Conservation (phyloP, 1,140 invertebrate genomes). For the Pollicipes pollicipes region DNA sequence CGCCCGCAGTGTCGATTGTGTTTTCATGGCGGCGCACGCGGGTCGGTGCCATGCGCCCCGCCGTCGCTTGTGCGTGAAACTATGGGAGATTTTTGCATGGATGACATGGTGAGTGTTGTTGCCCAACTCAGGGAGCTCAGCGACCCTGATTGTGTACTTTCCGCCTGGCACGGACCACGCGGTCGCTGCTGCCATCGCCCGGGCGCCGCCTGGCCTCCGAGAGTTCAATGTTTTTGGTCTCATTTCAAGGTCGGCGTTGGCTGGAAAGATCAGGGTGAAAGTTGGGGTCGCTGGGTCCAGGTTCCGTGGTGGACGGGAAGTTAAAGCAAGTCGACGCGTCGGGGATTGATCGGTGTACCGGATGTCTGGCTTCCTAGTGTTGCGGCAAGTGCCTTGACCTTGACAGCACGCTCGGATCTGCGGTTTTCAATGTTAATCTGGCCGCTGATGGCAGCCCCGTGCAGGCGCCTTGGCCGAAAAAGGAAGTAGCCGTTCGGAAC, state of each 20-base stretch:
- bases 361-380: constrained; percentile 3
- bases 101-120: not conserved
- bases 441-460: no score
- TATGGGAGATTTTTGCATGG: not conserved
- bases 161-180: no score
- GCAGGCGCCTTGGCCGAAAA: no score
- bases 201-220: no score
- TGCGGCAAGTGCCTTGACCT: not conserved
- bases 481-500: no score
- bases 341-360: no score
- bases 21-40: not conserved
- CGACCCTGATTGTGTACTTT: no score
- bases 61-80: not conserved
- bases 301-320: no score
- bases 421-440: no score
- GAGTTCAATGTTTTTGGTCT: not conserved
- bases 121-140: no score
- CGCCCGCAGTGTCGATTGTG: not conserved
- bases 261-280: not conserved
- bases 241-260: not conserved
- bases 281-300: not conserved
- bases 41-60: not conserved
- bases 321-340: no score
- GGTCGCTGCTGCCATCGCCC: not conserved
- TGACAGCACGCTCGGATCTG: no score